phyloP scores from a whole-genome alignment of 2,113 vertebrate species.

The Microcebus griseorufus region DNA sequence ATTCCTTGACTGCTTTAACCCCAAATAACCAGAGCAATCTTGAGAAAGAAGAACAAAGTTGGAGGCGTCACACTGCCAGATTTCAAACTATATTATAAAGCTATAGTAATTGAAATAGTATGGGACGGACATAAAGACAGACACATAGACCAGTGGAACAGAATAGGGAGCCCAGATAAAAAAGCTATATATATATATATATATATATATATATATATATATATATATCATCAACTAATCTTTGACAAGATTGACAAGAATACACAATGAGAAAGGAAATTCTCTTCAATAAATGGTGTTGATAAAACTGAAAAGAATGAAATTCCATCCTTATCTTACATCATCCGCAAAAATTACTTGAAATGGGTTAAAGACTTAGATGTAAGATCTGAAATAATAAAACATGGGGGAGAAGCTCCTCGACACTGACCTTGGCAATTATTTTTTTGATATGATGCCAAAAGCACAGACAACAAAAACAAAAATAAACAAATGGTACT shows the following conservation, averaged over 20 bases:
- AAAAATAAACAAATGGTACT: background rate
- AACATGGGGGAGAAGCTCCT: background rate
- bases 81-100: background rate
- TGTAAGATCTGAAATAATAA: background rate
- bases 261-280: background rate
- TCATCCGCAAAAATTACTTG: background rate
- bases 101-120: background rate
- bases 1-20: background rate
- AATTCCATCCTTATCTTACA: background rate
- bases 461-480: background rate
- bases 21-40: background rate
- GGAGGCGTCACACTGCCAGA: background rate
- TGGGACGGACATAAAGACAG: background rate
- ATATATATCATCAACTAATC: background rate
- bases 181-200: background rate
- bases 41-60: background rate
- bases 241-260: background rate
- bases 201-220: background rate
- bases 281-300: background rate
- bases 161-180: background rate
- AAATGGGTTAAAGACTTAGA: background rate
- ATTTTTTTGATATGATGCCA: background rate
- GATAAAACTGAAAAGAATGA: background rate
- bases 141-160: background rate
- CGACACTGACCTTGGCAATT: background rate